Evolutionary conservation across 2,797 vertebrate genomes (phyloP), one percentile per base, ranked within the genome.

Genomic region (Pristis pectinata): DNA sequence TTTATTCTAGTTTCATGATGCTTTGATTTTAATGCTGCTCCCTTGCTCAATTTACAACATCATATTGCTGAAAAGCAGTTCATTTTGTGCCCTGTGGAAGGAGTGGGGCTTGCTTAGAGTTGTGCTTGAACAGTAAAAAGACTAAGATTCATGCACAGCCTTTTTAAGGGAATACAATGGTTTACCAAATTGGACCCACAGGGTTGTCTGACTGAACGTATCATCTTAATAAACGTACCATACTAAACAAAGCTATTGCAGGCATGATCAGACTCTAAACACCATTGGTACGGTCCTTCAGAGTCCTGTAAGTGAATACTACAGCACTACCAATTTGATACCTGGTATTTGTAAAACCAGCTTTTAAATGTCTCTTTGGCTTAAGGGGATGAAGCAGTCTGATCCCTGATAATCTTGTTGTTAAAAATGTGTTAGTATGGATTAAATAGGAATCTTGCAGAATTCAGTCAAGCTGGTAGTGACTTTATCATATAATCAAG

Each of bases 401-500:
- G n/a, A 85, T 70, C 61, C 27, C 37, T 93, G 91, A 24, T 67
- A 17, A 93, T 44, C n/a, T 93, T 41, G 22, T 24, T 67, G 91
- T 49, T 87, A 61, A 61, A 61, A 59, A 87, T 93, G 41, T 67
- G 61, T 93, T 30, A 72, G 64, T 15, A 49, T 93, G 91, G 67
- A 93, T 72, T 44, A 72, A 93, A 72, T 15, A 44, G 8, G 83
- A 59, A 59, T n/a, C 13, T 87, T n/a, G 13, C 30, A 87, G 83
- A 87, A 61, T 72, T 67, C 64, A 93, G 3, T 70, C 37, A 72
- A 72, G 24, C 59, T 59, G 34, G 34, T 70, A 27, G 37, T 92
- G 89, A 61, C 19, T 70, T 92, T 70, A 92, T 92, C 89, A 67
- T 67, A 67, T 92, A 92, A 70, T 92, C 61, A 41, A 92, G 37